phyloP scores from a whole-genome alignment of 2,888 invertebrate genomes.

The Diplolepis rosae region DNA sequence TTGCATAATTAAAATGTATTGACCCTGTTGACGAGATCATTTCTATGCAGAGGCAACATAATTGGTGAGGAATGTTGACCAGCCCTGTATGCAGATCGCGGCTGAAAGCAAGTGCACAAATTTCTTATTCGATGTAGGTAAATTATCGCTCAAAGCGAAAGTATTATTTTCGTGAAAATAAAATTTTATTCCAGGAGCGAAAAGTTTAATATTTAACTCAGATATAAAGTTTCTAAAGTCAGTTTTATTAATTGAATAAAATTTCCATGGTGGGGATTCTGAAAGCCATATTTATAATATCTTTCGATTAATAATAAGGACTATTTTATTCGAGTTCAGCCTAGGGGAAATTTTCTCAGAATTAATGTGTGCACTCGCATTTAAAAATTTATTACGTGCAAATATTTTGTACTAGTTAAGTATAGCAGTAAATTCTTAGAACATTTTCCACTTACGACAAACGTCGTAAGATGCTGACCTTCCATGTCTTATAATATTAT shows the following conservation, averaged over 20 bases:
- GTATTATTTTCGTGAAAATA: constrained; percentile 45
- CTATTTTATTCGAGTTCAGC: no score
- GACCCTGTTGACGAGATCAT: background rate
- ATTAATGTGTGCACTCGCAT: no score
- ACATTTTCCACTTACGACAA: background rate
- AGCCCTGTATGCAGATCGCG: constrained; percentile 41
- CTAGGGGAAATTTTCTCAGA: no score
- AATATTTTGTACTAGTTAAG: background rate
- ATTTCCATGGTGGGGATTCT: no score
- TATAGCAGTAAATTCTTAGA: background rate
- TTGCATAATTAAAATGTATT: background rate
- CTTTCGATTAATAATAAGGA: no score
- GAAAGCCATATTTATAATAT: no score
- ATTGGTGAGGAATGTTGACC: constrained; percentile 41
- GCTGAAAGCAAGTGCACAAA: constrained; percentile 1
- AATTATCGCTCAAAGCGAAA: constrained; percentile 41
- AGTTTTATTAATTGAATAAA: background rate
- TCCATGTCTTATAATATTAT: background rate
- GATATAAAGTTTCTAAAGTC: background rate
- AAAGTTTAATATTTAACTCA: background rate
- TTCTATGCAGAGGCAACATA: background rate
- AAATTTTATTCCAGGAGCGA: constrained; percentile 55
- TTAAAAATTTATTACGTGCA: background rate
- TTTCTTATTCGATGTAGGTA: constrained; percentile 41
- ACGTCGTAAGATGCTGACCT: background rate